Base-by-base conservation (phyloP, 2,797 vertebrate species). In the Sternarchorhynchus goeldii region DNA sequence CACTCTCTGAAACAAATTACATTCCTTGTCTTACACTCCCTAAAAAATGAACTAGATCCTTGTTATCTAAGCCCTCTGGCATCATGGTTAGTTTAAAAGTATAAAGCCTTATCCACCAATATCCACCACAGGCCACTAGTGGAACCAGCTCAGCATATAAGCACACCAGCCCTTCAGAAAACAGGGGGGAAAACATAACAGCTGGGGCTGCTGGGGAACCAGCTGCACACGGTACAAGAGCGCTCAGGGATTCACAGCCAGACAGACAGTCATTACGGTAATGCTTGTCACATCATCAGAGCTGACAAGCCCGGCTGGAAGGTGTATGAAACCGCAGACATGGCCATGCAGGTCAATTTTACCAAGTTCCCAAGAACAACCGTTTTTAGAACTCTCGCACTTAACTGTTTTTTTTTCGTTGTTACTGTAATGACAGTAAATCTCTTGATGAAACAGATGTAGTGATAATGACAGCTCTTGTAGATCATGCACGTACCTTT, bases 401-500 rank as follows among this genome's bases (percentile, higher is more conserved):
- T 41, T 39, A 29, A 58, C 68, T 53, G 63, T 74, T 70, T 80
- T 77, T 73, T 12, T 68, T 56, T 73, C 55, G 2, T 36, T 56
- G 55, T 57, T 73, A 67, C 29, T 68, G 56, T 76, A 81, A 79
- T 50, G 29, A 81, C 71, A 63, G 76, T 63, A 81, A 69, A 55
- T 82, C 64, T 80, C 70, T 32, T 20, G 53, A 70, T 71, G 29
- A 62, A 57, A 72, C 64, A 69, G 25, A 32, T 39, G 70, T 70
- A 66, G 63, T 76, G 29, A 78, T 53, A 62, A 76, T 73, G 34
- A 66, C 63, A 75, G 55, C 32, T 18, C 21, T 70, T 79, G 80
- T 21, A 76, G 65, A 20, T 59, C n/a, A 75, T 77, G 75, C 45
- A 59, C 80, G 70, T 84, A 95, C 94, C 94, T 92, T 94, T 95